A percentile compares a stretch with the other conserved stretches of the same genome.
Conservation (phyloP, 1,140 invertebrate species). For the Panagrolaimus sp. region DNA sequence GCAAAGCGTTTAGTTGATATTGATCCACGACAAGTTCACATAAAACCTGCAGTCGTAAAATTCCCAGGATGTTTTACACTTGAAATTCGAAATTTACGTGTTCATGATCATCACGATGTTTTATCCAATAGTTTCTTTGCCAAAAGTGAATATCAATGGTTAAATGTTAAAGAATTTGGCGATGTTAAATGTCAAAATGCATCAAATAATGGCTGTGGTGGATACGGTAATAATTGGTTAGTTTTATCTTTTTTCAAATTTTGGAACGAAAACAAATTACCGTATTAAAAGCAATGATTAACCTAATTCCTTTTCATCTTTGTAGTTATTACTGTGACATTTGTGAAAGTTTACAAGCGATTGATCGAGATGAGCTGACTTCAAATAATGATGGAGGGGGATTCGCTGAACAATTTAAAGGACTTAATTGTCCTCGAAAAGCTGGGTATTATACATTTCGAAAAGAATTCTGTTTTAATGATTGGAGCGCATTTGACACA, state of each 20-base stretch:
- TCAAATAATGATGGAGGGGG: slow-evolving; percentile 9
- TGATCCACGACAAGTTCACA: slow-evolving; percentile 50
- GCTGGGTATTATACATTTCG: slow-evolving; percentile 55
- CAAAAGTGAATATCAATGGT: slow-evolving; percentile 57
- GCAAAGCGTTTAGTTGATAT: slow-evolving; percentile 49
- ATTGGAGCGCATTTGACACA: slow-evolving; percentile 52
- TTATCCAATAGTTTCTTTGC: slow-evolving; percentile 50
- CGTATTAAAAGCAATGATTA: no score
- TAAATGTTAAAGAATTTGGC: slow-evolving; percentile 55
- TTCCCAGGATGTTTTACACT: slow-evolving; percentile 58
- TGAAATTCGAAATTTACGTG: slow-evolving; percentile 54
- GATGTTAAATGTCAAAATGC: slow-evolving; percentile 57
- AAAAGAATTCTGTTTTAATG: slow-evolving; percentile 58
- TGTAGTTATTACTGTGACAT: slow-evolving; percentile 57
- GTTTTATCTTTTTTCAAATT: no score
- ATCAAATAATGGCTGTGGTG: slow-evolving; percentile 53
- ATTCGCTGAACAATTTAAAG: slow-evolving; percentile 29
- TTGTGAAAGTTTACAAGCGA: slow-evolving; percentile 49
- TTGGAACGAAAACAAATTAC: background rate
- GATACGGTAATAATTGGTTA: slow-evolving; percentile 56
- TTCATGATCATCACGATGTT: slow-evolving; percentile 37
- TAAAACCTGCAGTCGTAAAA: slow-evolving; percentile 48
- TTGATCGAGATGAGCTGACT: slow-evolving; percentile 23
- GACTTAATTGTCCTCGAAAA: slow-evolving; percentile 51
- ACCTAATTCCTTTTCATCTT: slow-evolving; percentile 30